Base-by-base conservation (phyloP, 2,888 invertebrate genomes). In the Neria commutata region DNA sequence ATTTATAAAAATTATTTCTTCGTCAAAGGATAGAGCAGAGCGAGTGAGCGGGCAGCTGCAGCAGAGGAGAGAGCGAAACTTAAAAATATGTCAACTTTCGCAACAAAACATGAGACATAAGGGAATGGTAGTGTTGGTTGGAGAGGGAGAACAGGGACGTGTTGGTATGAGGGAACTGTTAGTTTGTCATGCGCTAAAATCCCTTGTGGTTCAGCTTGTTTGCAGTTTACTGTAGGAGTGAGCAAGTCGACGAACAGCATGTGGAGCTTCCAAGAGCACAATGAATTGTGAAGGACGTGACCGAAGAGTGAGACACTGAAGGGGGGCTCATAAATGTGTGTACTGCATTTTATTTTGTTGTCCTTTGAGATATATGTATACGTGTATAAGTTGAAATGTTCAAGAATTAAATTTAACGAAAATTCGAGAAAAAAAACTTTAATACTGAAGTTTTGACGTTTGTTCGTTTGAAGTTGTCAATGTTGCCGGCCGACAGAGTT, bases 311-410 rank as follows among this genome's bases (percentile, higher is more conserved):
- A n/a, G n/a, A n/a, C n/a, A n/a, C n/a, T n/a, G n/a, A n/a, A n/a
- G n/a, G n/a, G n/a, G n/a, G n/a, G n/a, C n/a, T n/a, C n/a, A n/a
- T n/a, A n/a, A n/a, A n/a, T n/a, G n/a, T n/a, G 67, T 76, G 75
- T 77, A 75, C 73, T 72, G 77, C 69, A 71, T 76, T 73, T 74
- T 71, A 71, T 72, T 52, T 69, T 72, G 69, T 68, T 71, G 72
- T 78, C 78, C 76, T 77, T 68, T 62, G 78, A 78, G 76, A 69
- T n/a, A n/a, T n/a, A n/a, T n/a, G n/a, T n/a, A n/a, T n/a, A 76
- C 72, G 71, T 76, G 68, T 69, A 73, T 63, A 72, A 74, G 77
- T 73, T 76, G 73, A 73, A 78, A 62, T 72, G 68, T 67, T 69
- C 70, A 67, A 66, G 73, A 76, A 77, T 72, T 74, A 70, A 78